Evolutionary conservation across 2,888 invertebrate species (phyloP).

Genomic region (Syritta pipiens): DNA sequence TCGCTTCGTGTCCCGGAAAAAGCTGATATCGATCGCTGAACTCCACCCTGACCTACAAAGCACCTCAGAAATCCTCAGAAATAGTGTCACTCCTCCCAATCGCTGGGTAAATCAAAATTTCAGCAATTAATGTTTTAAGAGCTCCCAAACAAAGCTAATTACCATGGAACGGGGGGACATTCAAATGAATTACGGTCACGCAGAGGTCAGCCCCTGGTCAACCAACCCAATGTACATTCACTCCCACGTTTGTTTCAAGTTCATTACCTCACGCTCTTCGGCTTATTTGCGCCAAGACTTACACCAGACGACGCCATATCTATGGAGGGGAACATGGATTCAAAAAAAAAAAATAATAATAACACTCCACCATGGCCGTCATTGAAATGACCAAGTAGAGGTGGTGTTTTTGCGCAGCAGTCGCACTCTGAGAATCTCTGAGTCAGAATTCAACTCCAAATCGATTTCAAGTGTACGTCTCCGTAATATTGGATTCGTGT

Average conservation of each 20-base stretch:
- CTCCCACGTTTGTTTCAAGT: conserved; percentile 62
- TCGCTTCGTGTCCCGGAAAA: no score
- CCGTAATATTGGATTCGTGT: conserved; percentile 19
- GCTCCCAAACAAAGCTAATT: conserved; percentile 11
- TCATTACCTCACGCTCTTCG: conserved; percentile 60
- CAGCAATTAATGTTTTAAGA: conserved; percentile 15
- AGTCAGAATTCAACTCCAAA: conserved; percentile 37
- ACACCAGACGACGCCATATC: conserved; percentile 2
- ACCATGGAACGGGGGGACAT: neutral
- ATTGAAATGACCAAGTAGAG: conserved; percentile 56
- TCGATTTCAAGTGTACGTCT: conserved; percentile 50
- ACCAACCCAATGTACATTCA: conserved; percentile 13
- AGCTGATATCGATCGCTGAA: neutral
- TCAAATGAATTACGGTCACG: conserved; percentile 42
- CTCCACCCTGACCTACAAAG: conserved; percentile 35
- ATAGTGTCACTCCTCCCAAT: neutral
- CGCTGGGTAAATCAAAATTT: conserved; percentile 1
- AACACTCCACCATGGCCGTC: conserved; percentile 45
- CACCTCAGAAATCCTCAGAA: neutral
- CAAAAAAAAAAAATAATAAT: conserved; percentile 6
- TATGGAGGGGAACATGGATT: neutral
- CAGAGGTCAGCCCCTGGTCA: conserved; percentile 35
- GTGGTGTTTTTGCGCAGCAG: neutral
- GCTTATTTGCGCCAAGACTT: conserved; percentile 25
- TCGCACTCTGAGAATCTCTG: conserved; percentile 5